Evolutionary conservation across 2,888 invertebrate genomes (phyloP).

Genomic region (Agonopterix alstromeriana): DNA sequence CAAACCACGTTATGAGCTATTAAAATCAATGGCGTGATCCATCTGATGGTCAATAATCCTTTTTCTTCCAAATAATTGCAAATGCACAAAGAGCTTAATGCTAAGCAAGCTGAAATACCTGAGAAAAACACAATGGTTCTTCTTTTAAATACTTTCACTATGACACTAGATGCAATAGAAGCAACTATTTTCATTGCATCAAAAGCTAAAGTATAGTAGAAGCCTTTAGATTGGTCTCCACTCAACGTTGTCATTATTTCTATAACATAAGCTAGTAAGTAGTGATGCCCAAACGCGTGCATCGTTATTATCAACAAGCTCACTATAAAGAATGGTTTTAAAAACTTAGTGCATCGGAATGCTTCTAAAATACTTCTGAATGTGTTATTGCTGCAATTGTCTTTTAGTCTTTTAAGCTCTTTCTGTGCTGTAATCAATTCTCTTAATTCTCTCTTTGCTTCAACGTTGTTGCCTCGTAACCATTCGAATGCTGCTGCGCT

Average conservation of each 20-base stretch:
- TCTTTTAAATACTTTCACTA: background rate
- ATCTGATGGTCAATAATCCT: background rate
- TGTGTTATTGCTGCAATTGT: background rate
- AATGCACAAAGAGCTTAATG: background rate
- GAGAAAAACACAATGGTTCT: background rate
- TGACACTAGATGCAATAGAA: background rate
- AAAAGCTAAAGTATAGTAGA: background rate
- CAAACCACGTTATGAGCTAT: background rate
- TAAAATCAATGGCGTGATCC: background rate
- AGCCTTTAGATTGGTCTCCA: background rate
- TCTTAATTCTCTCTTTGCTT: constrained; percentile 11
- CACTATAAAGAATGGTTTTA: background rate
- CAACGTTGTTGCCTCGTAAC: constrained; percentile 12
- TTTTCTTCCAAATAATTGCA: background rate
- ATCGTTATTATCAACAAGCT: background rate
- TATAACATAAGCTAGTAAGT: background rate
- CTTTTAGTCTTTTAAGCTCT: constrained; percentile 3
- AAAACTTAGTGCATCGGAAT: background rate
- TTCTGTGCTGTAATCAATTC: constrained; percentile 13
- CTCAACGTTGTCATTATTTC: background rate
- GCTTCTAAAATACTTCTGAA: background rate
- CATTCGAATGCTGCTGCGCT: constrained; percentile 12
- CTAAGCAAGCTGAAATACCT: background rate
- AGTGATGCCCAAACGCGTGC: background rate
- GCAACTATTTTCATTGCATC: background rate